Evolutionary conservation across 2,113 vertebrate genomes (phyloP).

Genomic region (Alexandromys fortis): DNA sequence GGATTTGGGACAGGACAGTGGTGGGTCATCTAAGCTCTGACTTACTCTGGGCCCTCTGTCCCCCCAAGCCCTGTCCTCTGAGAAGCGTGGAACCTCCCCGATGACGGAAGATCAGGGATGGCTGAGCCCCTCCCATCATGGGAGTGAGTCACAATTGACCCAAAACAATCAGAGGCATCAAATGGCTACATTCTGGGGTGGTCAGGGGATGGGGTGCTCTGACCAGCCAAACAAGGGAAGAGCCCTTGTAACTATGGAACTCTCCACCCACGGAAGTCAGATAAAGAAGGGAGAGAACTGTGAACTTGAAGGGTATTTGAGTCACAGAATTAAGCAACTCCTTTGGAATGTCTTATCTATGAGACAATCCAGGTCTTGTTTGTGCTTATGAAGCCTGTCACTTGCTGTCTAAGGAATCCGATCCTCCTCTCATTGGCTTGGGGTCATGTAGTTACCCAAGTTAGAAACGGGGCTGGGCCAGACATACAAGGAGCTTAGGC

Average conservation of each 20-base stretch:
- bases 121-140: not conserved
- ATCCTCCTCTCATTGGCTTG: no score
- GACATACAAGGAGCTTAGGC: not conserved
- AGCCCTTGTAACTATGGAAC: not conserved
- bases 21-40: not conserved
- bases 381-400: not conserved
- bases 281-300: not conserved
- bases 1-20: not conserved
- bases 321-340: not conserved
- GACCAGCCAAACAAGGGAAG: not conserved
- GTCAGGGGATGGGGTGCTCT: not conserved
- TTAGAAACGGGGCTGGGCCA: not conserved
- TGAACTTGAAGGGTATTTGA: not conserved
- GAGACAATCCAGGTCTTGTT: not conserved
- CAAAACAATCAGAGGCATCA: not conserved
- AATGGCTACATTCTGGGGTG: not conserved
- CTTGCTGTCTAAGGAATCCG: not conserved
- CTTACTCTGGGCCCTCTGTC: slow-evolving; percentile 50
- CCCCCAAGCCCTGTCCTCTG: slow-evolving; percentile 2
- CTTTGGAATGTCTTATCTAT: not conserved
- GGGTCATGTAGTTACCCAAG: not conserved
- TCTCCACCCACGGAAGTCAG: not conserved
- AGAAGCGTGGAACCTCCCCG: not conserved
- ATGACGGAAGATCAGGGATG: not conserved
- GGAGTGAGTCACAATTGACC: not conserved